Evolutionary conservation across 2,797 vertebrate genomes (phyloP).

Genomic region (Malurus splendens): DNA sequence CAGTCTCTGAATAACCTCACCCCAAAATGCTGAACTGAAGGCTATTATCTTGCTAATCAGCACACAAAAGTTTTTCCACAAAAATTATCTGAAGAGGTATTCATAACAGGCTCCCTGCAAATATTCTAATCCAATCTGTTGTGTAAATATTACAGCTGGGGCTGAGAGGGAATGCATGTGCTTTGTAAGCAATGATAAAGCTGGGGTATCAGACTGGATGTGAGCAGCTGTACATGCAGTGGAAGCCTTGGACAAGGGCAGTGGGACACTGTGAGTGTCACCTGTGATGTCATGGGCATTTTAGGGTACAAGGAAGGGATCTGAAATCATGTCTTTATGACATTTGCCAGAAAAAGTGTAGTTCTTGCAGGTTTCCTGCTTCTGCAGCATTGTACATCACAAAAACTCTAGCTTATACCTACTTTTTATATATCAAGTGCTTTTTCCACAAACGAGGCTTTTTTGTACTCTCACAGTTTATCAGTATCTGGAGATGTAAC

Average conservation of each 20-base stretch:
- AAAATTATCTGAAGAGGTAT: conserved; percentile 26
- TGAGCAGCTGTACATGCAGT: accelerated
- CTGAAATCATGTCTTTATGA: not conserved
- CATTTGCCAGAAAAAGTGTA: not conserved
- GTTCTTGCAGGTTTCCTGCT: not conserved
- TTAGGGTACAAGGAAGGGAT: not conserved
- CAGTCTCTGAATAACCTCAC: not conserved
- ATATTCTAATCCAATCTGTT: conserved; percentile 35
- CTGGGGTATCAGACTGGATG: accelerated
- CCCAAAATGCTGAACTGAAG: not conserved
- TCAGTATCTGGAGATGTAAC: not conserved
- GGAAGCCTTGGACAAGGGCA: not conserved
- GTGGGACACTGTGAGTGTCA: not conserved
- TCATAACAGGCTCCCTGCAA: conserved; percentile 6
- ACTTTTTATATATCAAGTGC: not conserved
- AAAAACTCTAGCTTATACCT: not conserved
- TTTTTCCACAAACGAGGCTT: not conserved
- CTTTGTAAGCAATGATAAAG: not conserved
- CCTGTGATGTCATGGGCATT: not conserved
- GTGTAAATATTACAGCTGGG: conserved; percentile 40
- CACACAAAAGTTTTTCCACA: conserved; percentile 19
- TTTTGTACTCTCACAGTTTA: not conserved
- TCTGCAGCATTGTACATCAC: not conserved
- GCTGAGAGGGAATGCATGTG: not conserved
- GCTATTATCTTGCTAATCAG: not conserved